Base-by-base conservation (phyloP, 2,113 vertebrate species). In the Mionectes macconnelli region DNA sequence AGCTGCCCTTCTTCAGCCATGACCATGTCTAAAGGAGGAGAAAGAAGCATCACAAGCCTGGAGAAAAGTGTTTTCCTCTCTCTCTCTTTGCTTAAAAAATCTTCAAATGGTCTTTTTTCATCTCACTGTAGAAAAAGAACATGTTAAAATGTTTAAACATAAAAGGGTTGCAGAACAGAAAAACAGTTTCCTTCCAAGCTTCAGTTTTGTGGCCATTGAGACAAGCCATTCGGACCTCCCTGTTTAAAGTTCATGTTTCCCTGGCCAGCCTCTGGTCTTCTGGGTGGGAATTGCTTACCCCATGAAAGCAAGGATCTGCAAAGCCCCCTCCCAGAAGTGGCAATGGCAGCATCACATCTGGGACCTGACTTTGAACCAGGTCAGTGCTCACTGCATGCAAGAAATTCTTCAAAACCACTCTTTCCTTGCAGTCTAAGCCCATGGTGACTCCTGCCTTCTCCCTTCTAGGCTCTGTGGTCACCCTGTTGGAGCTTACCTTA, bases 71-170 rank as follows among this genome's bases (percentile, higher is more conserved):
- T 31, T 94, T 88, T 82, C 31, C 7, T 72, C 25, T 44, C 11
- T 67, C 8, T 64, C 17, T 62, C 56, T 68, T 44, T 66, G n/a
- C 67, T 91, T n/a, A 60, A 62, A 90, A 91, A 80, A 40, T 1
- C 23, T 88, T 72, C 18, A 55, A 74, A 80, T 42, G 4, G 9
- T 62, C 42, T 93, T 87, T 39, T 88, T 93, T 88, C 14, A 59
- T 66, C 68, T n/a, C 19, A 22, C 27, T 80, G 31, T 28, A 86
- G 33, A 50, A 74, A 77, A 74, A 9, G 16, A 86, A 4, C 68
- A 87, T 69, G 53, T 31, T 75, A 24, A 74, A 86, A 77, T 81
- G 73, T 63, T 74, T 77, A 55, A 93, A 93, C 94, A 86, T 68
- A 80, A 86, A 70, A 77, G 10, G 16, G 6, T 52, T 83, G 35